These are phyloP conservation scores for Pegea sp. DNA, from an alignment of 23 tunicate genomes.

Conservation along the genomic window DNA sequence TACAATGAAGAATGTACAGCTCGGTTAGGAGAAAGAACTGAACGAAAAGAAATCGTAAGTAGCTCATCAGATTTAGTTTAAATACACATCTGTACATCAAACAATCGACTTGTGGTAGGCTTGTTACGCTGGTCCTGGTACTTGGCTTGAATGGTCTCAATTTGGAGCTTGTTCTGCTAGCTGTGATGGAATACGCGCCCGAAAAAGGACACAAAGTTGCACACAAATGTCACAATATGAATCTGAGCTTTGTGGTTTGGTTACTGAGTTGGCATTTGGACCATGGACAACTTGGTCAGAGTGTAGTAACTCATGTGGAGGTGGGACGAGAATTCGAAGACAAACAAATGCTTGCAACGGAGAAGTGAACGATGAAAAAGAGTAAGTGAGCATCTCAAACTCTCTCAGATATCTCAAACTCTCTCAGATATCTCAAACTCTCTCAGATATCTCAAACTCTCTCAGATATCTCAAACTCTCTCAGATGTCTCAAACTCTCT, in stretches of 20 bases:
- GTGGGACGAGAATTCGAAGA: slow-evolving; percentile 28
- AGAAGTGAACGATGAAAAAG: not conserved
- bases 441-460: no score
- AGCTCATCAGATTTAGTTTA: no score
- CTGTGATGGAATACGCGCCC: slow-evolving; percentile 41
- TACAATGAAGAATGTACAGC: not conserved
- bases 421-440: no score
- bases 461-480: no score
- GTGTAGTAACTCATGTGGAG: slow-evolving; percentile 72
- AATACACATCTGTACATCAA: no score
- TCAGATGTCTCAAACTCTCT: no score
- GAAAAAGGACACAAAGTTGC: slow-evolving; percentile 66
- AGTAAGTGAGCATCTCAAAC: no score
- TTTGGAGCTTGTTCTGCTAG: slow-evolving; percentile 49
- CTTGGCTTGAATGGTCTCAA: slow-evolving; percentile 33
- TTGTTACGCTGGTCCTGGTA: slow-evolving; percentile 48
- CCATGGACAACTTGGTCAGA: slow-evolving; percentile 40
- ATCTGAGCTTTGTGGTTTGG: slow-evolving; percentile 42
- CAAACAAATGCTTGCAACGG: slow-evolving; percentile 37
- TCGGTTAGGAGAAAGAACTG: not conserved
- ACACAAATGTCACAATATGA: slow-evolving; percentile 18
- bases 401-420: no score
- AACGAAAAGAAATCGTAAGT: no score
- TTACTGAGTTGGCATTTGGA: slow-evolving; percentile 34
- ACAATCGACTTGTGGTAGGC: not conserved